These are phyloP conservation scores for Gambusia yucatana DNA, from an alignment of 2,797 vertebrate genomes.

Conservation along the genomic window DNA sequence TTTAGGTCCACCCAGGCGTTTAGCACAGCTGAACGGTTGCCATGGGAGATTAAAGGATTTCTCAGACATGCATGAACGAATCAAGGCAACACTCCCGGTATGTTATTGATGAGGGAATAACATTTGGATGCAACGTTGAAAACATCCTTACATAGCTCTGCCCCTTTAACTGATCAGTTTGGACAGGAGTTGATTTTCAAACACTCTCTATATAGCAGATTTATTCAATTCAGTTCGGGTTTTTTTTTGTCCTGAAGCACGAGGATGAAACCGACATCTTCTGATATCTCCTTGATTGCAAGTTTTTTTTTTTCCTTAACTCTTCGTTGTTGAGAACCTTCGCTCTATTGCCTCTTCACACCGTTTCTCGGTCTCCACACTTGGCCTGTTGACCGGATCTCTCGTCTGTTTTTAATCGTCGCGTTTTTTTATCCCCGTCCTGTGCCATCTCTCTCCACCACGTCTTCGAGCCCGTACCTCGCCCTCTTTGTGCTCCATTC, in stretches of 20 bases:
- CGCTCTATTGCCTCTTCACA: constrained; percentile 67
- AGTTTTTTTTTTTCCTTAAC: constrained; percentile 71
- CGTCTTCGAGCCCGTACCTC: constrained; percentile 37
- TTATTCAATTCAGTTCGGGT: not conserved
- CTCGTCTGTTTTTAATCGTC: constrained; percentile 34
- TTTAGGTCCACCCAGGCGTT: no score
- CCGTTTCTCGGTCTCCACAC: constrained; percentile 27
- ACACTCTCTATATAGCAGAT: not conserved
- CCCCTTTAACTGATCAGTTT: not conserved
- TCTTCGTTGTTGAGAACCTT: constrained; percentile 90
- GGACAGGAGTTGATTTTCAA: not conserved
- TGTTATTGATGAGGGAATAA: no score
- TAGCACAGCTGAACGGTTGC: no score
- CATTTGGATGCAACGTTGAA: no score
- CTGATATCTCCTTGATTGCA: not conserved
- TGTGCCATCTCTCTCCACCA: constrained; percentile 11
- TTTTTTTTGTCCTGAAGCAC: constrained; percentile 14
- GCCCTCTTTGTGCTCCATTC: constrained; percentile 39
- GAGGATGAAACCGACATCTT: constrained; percentile 41
- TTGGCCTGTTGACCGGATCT: constrained; percentile 17
- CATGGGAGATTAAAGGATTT: no score
- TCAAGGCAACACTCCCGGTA: no score
- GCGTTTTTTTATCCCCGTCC: constrained; percentile 50
- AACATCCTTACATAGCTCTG: no score
- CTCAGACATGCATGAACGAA: no score